A percentile compares a stretch with the other conserved stretches of the same genome.
phyloP scores from a whole-genome alignment of 2,888 invertebrate species.

The Frankliniella fusca region DNA sequence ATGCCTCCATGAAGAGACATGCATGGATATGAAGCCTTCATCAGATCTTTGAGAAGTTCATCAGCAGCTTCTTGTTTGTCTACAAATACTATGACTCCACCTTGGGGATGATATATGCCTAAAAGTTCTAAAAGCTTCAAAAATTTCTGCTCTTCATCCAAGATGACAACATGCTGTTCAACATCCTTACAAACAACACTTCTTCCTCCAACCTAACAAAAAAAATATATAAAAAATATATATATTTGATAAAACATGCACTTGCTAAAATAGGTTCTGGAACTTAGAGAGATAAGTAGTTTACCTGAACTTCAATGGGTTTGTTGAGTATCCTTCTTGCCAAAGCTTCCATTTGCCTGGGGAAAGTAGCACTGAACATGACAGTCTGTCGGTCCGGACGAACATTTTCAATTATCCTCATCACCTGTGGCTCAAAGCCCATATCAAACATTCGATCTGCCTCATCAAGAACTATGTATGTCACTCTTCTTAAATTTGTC shows the following conservation, averaged over 20 bases:
- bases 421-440: slow-evolving; percentile 99
- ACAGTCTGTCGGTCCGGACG: slow-evolving; percentile 96
- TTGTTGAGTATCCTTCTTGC: slow-evolving; percentile 88
- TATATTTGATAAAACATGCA: background rate
- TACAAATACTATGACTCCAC: slow-evolving; percentile 94
- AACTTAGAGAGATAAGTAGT: slow-evolving; percentile 39
- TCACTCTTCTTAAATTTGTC: slow-evolving; percentile 93
- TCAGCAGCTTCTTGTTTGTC: slow-evolving; percentile 98
- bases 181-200: slow-evolving; percentile 98
- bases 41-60: slow-evolving; percentile 83
- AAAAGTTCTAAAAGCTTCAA: slow-evolving; percentile 94
- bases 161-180: slow-evolving; percentile 86
- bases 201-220: slow-evolving; percentile 76
- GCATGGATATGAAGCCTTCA: slow-evolving; percentile 94
- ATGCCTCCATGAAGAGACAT: slow-evolving; percentile 98
- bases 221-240: slow-evolving; percentile 25
- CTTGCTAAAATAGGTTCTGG: background rate
- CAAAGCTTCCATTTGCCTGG: slow-evolving; percentile 97
- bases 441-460: slow-evolving; percentile 99
- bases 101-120: slow-evolving; percentile 88
- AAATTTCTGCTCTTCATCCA: slow-evolving; percentile 96
- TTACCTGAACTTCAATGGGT: slow-evolving; percentile 90
- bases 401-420: slow-evolving; percentile 96
- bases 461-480: slow-evolving; percentile 96
- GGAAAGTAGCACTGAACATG: slow-evolving; percentile 98